Percentiles rank a stretch among this genome's conserved stretches.
phyloP scores from a whole-genome alignment of 2,888 invertebrate species.

The Kryphioiulus occultus region DNA sequence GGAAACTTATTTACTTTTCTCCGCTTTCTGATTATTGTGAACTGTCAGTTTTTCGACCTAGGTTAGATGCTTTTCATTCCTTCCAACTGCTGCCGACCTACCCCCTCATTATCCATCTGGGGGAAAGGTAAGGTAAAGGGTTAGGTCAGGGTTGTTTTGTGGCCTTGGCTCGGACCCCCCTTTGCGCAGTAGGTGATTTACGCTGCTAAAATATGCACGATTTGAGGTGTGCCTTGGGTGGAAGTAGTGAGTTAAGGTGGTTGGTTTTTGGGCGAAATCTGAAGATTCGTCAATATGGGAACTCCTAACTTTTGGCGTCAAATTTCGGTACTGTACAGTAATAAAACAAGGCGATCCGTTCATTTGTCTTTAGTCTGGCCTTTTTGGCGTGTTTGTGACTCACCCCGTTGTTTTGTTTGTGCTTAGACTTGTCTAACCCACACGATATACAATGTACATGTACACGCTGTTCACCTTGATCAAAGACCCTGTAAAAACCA shows the following conservation, averaged over 20 bases:
- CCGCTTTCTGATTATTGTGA: not conserved
- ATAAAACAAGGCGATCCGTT: not conserved
- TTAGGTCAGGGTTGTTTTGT: constrained; percentile 11
- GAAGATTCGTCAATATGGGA: not conserved
- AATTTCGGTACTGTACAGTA: not conserved
- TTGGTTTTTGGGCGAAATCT: not conserved
- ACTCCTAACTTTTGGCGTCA: not conserved
- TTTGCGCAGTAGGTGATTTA: not conserved
- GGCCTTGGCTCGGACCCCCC: not conserved
- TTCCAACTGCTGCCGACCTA: not conserved
- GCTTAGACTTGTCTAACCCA: not conserved
- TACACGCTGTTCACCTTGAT: not conserved
- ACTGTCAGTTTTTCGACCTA: not conserved
- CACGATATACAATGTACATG: not conserved
- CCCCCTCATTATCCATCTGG: not conserved
- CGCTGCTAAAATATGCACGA: not conserved
- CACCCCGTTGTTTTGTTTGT: not conserved
- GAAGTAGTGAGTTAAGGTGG: not conserved
- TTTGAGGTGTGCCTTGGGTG: not conserved
- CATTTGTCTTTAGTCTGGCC: not conserved
- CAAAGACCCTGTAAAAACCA: not conserved
- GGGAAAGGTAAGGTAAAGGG: not conserved
- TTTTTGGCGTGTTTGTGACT: not conserved
- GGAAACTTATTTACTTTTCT: too few species aligned
- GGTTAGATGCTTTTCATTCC: not conserved